Percentiles rank a stretch among this genome's conserved stretches.
phyloP scores from a whole-genome alignment of 53 echinoderm and acorn worm species.

The Crossaster papposus region DNA sequence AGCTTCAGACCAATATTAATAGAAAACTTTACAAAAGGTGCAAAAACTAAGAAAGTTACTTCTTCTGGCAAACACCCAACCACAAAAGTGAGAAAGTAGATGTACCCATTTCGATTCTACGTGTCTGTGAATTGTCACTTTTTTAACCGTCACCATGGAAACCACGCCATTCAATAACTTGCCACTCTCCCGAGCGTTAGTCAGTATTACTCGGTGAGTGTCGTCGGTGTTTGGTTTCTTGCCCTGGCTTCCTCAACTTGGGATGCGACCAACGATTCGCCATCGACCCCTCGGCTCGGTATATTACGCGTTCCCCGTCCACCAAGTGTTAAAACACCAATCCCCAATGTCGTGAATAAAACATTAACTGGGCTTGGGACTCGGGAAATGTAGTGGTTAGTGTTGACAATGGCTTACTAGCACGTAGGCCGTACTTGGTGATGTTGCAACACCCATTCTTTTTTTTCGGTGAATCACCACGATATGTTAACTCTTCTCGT shows the following conservation, averaged over 20 bases:
- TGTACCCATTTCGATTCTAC: neutral
- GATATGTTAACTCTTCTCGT: neutral
- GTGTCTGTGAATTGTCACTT: neutral
- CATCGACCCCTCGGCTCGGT: slow-evolving; percentile 32
- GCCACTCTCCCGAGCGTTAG: slow-evolving; percentile 31
- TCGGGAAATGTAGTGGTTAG: neutral
- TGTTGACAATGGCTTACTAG: slow-evolving; percentile 27
- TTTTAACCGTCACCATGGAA: slow-evolving; percentile 47
- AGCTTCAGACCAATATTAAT: no score
- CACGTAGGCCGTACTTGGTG: neutral
- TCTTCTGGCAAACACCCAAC: no score
- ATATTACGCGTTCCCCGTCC: slow-evolving; percentile 25
- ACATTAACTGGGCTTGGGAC: neutral
- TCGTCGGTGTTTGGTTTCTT: slow-evolving; percentile 32
- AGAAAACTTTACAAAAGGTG: neutral
- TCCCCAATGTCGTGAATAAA: slow-evolving; percentile 36
- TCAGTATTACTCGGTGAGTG: slow-evolving; percentile 56
- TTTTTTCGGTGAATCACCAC: slow-evolving; percentile 41
- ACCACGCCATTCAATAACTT: slow-evolving; percentile 24
- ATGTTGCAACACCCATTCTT: slow-evolving; percentile 11
- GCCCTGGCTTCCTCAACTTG: neutral
- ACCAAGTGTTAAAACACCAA: slow-evolving; percentile 29
- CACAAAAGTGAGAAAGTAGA: no score
- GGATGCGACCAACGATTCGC: slow-evolving; percentile 1
- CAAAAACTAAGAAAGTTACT: no score